Evolutionary conservation across 92 coral and sea anemone species (phyloP), one percentile per base, ranked within the genome.

Genomic region (Parazoanthus swiftii): DNA sequence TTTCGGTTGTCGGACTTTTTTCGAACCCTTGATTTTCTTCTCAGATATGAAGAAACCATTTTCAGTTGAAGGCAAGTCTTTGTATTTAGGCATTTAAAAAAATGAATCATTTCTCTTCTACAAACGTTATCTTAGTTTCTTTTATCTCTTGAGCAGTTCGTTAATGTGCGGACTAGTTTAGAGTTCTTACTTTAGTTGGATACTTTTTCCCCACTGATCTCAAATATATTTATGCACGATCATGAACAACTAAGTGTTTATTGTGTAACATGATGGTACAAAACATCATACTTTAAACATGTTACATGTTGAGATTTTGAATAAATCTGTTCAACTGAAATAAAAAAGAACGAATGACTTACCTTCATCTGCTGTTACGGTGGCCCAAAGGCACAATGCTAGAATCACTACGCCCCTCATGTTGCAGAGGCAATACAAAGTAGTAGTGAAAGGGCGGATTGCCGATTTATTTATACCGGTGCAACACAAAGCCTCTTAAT

Each of bases 341-440:
- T 1, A 77, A 77, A 50, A 21, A 20, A n/a, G 15, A 48, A 29
- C 33, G 33, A 26, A 23, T n/a, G 38, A 79, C 82, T 79, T 11
- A 79, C 82, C 82, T 11, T 79, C 82, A 51, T 79, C 21, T 15
- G 82, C 82, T 25, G 20, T 6, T 23, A 44, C 82, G 23, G 82
- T n/a, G 67, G 82, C 82, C 82, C 58, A 33, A 9, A 79, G 82
- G 82, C 67, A 79, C 82, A 79, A 66, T 9, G 65, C 67, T 26
- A 79, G 82, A 79, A 79, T 13, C 58, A 79, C 5, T 10, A 79
- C 6, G 82, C 82, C 65, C 42, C 82, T 79, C 82, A 79, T 79
- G 7, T 23, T 51, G 21, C 6, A 26, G 42, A 79, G 81, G 82
- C 26, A 63, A 5, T 0, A 14, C 66, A 58, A 58, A 63, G 7